These are phyloP conservation scores for Prionace glauca DNA, from an alignment of 2,797 vertebrate genomes.

Conservation along the genomic window DNA sequence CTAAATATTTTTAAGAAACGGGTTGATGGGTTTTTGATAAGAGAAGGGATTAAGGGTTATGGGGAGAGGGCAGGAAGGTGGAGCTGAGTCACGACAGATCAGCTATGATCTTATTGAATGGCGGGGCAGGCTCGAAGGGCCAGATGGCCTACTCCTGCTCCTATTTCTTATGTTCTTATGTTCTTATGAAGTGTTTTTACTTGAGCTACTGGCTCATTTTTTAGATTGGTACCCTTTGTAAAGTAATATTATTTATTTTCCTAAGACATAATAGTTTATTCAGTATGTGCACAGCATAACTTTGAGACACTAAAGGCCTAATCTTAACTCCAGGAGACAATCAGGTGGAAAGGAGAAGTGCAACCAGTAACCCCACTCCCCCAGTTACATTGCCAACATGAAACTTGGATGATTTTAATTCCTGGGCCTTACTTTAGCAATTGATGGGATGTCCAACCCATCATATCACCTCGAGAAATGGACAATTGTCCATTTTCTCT, in stretches of 20 bases:
- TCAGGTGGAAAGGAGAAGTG: not conserved
- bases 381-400: not conserved
- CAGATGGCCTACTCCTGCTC: too few relatives aligned
- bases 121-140: too few relatives aligned
- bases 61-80: too few relatives aligned
- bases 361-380: too few relatives aligned
- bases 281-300: conserved; percentile 45
- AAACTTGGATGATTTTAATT: not conserved
- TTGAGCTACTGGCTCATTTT: not conserved
- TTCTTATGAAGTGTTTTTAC: too few relatives aligned
- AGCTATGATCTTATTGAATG: too few relatives aligned
- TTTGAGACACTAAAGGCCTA: conserved; percentile 48
- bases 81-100: too few relatives aligned
- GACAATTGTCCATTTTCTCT: not conserved
- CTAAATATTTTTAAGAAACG: too few relatives aligned
- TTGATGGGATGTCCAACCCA: not conserved
- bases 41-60: too few relatives aligned
- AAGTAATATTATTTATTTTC: conserved; percentile 37
- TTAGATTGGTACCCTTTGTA: not conserved
- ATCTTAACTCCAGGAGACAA: conserved; percentile 39
- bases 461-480: too few relatives aligned
- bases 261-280: conserved; percentile 45
- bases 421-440: not conserved
- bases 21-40: too few relatives aligned
- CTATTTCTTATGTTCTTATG: too few relatives aligned